Conservation (phyloP, 2,113 vertebrate species). For the Drymodes brunneopygia region DNA sequence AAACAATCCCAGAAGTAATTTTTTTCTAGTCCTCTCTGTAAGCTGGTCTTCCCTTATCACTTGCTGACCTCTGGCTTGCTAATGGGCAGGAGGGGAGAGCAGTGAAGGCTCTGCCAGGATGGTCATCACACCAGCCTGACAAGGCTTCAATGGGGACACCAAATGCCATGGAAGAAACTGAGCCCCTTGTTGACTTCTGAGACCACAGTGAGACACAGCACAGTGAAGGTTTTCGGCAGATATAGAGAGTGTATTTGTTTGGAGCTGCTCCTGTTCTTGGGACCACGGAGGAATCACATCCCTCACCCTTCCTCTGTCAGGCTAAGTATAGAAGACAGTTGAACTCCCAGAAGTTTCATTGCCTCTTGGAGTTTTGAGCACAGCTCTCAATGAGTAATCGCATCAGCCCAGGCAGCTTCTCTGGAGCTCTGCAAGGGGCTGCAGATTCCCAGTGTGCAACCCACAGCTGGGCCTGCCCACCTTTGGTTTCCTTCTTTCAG, state of each 20-base stretch:
- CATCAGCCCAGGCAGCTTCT: background rate
- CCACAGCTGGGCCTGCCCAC: background rate
- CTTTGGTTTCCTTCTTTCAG: background rate
- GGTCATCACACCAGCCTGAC: background rate
- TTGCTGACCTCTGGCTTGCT: background rate
- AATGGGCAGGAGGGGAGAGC: accelerated
- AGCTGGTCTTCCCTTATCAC: background rate
- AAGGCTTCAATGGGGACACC: background rate
- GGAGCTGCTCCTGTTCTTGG: background rate
- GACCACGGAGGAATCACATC: accelerated
- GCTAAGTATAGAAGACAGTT: background rate
- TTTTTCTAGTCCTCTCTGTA: background rate
- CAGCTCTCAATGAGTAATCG: accelerated
- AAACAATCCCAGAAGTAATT: background rate
- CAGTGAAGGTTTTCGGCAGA: background rate
- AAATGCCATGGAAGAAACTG: accelerated
- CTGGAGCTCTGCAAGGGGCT: background rate
- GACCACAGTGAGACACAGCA: background rate
- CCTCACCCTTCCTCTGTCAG: accelerated
- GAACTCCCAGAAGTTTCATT: background rate
- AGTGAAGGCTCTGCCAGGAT: background rate
- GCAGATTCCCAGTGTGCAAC: background rate
- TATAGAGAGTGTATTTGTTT: background rate
- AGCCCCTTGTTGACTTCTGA: background rate
- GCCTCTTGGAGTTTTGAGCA: background rate